Conservation (phyloP, 2,888 invertebrate genomes). For the Portevinia maculata region DNA sequence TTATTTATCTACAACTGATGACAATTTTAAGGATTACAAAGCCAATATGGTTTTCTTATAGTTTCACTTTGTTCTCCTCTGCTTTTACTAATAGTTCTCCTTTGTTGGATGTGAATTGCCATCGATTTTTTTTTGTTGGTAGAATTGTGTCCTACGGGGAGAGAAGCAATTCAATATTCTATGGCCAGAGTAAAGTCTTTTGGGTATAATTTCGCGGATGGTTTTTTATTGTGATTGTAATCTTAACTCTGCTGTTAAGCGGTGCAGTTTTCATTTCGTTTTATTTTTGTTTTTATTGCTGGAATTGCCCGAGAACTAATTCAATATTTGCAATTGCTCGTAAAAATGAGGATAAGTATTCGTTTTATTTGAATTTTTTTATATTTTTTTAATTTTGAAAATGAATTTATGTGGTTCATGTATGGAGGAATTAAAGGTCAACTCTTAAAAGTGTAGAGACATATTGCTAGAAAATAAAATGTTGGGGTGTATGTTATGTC, state of each 20-base stretch:
- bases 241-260: conserved; percentile 40
- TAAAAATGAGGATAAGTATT: conserved; percentile 14
- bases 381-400: conserved; percentile 1
- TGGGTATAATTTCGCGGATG: conserved; percentile 46
- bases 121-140: conserved; percentile 48
- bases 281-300: conserved; percentile 11
- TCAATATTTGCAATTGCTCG: conserved; percentile 48
- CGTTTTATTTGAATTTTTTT: conserved; percentile 42
- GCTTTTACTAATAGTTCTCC: conserved; percentile 53
- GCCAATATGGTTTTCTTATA: conserved; percentile 57
- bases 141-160: background rate
- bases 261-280: conserved; percentile 38
- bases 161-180: conserved; percentile 65
- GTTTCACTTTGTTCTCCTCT: conserved; percentile 50
- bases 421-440: background rate
- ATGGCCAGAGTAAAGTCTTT: conserved; percentile 33
- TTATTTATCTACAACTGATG: conserved; percentile 70
- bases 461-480: too few relatives aligned
- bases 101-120: conserved; percentile 64
- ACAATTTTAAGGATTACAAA: conserved; percentile 70
- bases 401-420: background rate
- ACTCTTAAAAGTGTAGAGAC: background rate
- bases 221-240: conserved; percentile 54
- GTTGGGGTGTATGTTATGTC: too few relatives aligned
- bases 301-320: conserved; percentile 33